Evolutionary conservation across 2,888 invertebrate genomes (phyloP), one percentile per base, ranked within the genome.

Genomic region (Crepidodera aurea): DNA sequence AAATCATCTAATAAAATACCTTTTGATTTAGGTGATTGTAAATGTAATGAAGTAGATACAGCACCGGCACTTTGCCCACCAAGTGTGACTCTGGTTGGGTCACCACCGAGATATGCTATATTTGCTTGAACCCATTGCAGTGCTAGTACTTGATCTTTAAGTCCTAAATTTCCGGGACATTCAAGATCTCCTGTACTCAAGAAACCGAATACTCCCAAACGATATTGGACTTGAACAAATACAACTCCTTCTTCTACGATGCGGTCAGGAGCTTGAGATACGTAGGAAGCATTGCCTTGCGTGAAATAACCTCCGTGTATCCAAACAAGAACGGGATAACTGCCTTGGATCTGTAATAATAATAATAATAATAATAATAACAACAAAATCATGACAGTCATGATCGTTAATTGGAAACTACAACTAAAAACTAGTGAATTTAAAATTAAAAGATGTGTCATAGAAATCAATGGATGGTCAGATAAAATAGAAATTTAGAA

Each of bases 251-350:
- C 58, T 7, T 72, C 72, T 6, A 72, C 40, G 6, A 72, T 57
- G 27, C 55, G 60, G 51, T 72, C 72, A 10, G 71, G 71, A 1
- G 60, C 62, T 12, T 60, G 56, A 7, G 12, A 8, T 3, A 12
- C 34, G 37, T 69, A 70, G 5, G 51, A 55, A 6, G 66, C 64
- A 34, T 60, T 60, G 0, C 71, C 71, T 3, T 7, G 15, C 16
- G 50, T 40, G 22, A 72, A 72, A 6, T 54, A 64, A 19, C 72
- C 72, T 15, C 71, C 72, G 48, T 72, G 55, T 16, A 71, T 69
- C 63, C 65, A 72, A 1, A 71, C 70, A 65, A 72, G 29, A 7
- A 70, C 70, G 1, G 70, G 63, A 1, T 53, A 10, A 16, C 39
- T 60, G 3, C 19, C 55, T 7, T 6, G 12, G 1, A 51, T 6